phyloP scores from a whole-genome alignment of 2,113 vertebrate genomes.

The Cricetomys ansorgei region DNA sequence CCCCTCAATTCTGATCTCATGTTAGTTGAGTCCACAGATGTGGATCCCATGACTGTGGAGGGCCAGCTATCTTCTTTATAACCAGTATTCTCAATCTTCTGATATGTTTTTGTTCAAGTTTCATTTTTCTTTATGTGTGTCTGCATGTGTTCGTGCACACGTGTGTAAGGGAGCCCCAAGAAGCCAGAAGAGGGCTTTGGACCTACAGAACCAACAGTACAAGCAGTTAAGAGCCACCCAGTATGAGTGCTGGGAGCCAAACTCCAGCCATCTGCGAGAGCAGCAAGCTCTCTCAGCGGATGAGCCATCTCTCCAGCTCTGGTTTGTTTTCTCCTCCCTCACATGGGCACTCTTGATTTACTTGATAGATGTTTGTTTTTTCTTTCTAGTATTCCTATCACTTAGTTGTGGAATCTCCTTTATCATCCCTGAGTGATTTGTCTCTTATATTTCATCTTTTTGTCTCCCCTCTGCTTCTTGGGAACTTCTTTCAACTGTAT shows the following conservation, averaged over 20 bases:
- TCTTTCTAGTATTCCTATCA: neutral
- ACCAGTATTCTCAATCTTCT: neutral
- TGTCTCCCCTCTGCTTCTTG: neutral
- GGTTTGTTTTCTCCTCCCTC: neutral
- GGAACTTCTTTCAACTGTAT: neutral
- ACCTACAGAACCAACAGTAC: neutral
- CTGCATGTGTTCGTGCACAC: neutral
- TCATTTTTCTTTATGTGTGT: neutral
- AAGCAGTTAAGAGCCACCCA: neutral
- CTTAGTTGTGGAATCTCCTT: neutral
- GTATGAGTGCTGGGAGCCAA: neutral
- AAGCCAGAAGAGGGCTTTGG: neutral
- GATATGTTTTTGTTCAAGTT: neutral
- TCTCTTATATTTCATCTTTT: neutral
- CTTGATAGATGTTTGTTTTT: neutral
- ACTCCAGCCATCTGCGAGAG: neutral
- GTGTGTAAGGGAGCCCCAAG: neutral
- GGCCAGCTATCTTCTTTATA: neutral
- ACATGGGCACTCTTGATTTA: neutral
- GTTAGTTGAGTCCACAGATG: neutral
- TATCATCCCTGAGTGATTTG: neutral
- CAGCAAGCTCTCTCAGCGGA: neutral
- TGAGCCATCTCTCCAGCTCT: neutral
- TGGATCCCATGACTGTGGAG: neutral
- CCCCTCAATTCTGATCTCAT: neutral